Conservation (phyloP, 2,113 vertebrate genomes). For the Alaudala cheleensis region DNA sequence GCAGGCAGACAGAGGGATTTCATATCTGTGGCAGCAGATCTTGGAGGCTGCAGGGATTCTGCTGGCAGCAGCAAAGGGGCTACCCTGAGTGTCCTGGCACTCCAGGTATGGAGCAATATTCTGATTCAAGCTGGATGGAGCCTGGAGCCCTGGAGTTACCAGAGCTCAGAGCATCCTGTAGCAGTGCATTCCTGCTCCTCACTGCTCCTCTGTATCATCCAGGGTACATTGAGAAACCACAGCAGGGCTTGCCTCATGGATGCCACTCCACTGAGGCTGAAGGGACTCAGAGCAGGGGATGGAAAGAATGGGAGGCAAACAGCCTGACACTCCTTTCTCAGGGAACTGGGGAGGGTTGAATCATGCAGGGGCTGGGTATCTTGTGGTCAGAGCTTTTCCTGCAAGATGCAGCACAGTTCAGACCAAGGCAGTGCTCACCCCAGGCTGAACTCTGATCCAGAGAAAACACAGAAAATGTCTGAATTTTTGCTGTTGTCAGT, state of each 20-base stretch:
- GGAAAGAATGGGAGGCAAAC: background rate
- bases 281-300: background rate
- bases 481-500: background rate
- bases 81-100: background rate
- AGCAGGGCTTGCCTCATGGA: background rate
- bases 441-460: background rate
- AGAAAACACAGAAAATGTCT: background rate
- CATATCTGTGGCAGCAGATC: background rate
- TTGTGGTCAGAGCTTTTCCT: background rate
- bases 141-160: background rate
- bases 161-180: background rate
- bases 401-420: background rate
- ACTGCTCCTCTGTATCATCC: background rate
- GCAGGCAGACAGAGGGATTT: background rate
- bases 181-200: background rate
- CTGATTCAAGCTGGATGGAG: background rate
- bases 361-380: background rate
- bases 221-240: background rate
- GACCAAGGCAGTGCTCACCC: background rate
- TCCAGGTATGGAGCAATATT: background rate
- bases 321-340: background rate
- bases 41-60: background rate
- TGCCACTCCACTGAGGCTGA: background rate
- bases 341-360: background rate
- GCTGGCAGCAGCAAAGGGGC: background rate